Evolutionary conservation across 2,888 invertebrate species (phyloP).

Genomic region (Melolontha melolontha): DNA sequence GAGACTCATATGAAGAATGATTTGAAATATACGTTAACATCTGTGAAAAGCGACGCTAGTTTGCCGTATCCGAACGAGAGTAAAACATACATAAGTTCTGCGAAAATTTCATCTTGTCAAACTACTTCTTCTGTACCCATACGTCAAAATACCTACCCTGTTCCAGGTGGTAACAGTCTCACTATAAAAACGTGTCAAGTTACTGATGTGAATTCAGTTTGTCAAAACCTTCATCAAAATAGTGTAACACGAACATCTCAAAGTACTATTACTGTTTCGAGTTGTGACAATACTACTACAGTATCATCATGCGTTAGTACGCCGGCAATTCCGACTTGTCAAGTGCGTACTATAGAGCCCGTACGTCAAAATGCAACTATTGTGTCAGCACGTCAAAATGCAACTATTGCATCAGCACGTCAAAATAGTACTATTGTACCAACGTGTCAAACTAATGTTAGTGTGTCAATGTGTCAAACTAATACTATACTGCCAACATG

Average conservation of each 20-base stretch:
- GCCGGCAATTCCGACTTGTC: slow-evolving; percentile 1
- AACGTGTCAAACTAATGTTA: not conserved
- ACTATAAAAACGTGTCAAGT: not conserved
- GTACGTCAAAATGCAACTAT: slow-evolving; percentile 1
- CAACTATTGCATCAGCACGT: not conserved
- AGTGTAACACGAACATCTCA: not conserved
- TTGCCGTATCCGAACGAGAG: not conserved
- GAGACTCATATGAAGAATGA: slow-evolving; percentile 8
- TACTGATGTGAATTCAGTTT: not conserved
- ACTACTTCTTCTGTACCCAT: not conserved
- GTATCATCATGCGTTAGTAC: slow-evolving; percentile 1
- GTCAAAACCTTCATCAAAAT: not conserved
- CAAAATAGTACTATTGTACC: slow-evolving; percentile 1
- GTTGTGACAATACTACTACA: not conserved
- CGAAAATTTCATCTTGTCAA: not conserved
- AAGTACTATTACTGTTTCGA: not conserved
- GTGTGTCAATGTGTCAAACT: slow-evolving; percentile 1
- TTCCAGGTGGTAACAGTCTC: not conserved
- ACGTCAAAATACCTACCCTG: slow-evolving; percentile 5
- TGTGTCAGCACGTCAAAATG: not conserved
- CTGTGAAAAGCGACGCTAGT: not conserved
- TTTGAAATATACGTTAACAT: slow-evolving; percentile 23
- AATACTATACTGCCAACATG: not conserved
- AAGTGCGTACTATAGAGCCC: not conserved
- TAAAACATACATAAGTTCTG: not conserved